A percentile compares a stretch with the other conserved stretches of the same genome.
Evolutionary conservation across 92 coral and sea anemone species (phyloP).

Genomic region (Paragorgia papillata): DNA sequence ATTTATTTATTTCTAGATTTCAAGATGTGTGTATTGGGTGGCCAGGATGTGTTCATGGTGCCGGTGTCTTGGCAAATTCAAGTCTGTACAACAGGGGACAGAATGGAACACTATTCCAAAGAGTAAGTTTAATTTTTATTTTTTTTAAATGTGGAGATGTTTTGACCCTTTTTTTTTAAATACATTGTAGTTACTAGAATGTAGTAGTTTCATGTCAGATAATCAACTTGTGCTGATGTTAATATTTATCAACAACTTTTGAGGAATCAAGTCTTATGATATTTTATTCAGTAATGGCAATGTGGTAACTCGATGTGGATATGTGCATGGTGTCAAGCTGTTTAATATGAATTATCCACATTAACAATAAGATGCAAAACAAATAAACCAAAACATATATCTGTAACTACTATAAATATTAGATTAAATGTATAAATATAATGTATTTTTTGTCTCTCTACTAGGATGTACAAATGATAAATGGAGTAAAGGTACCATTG

Average conservation of each 20-base stretch:
- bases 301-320: too few species aligned
- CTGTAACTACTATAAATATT: too few species aligned
- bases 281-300: too few species aligned
- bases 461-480: constrained; percentile 17
- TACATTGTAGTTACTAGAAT: too few species aligned
- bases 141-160: not conserved
- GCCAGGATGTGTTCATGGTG: constrained; percentile 31
- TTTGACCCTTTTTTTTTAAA: not conserved
- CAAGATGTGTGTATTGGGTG: constrained; percentile 15
- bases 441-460: not conserved
- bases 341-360: too few species aligned
- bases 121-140: not conserved
- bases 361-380: too few species aligned
- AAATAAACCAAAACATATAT: too few species aligned
- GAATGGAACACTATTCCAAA: constrained; percentile 29
- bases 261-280: too few species aligned
- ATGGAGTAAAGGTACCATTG: not conserved
- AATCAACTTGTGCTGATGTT: too few species aligned
- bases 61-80: constrained; percentile 24
- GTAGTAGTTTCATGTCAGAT: not conserved
- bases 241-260: too few species aligned
- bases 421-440: too few species aligned
- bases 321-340: too few species aligned
- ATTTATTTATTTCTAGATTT: not conserved
- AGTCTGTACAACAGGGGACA: constrained; percentile 7